Conservation (phyloP, 2,797 vertebrate genomes). For the Gorsachius magnificus region DNA sequence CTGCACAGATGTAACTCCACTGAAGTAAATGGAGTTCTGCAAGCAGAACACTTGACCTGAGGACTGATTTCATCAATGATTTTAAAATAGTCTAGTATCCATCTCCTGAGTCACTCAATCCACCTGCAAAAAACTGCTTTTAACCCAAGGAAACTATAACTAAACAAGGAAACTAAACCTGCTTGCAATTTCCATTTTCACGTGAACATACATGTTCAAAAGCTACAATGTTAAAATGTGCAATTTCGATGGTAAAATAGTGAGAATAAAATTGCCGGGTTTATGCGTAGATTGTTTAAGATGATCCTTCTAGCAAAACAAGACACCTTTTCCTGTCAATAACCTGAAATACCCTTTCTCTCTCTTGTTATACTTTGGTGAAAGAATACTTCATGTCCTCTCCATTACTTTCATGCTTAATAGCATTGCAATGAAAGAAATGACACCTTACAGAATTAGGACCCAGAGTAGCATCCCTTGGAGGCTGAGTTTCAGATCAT, state of each 20-base stretch:
- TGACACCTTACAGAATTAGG: conserved; percentile 65
- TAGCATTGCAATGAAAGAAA: conserved; percentile 59
- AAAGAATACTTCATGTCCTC: conserved; percentile 59
- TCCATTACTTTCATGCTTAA: conserved; percentile 64
- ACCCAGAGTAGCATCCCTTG: conserved; percentile 63
- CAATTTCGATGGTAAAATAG: background rate
- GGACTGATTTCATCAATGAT: background rate
- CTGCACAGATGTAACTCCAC: background rate
- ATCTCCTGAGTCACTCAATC: background rate
- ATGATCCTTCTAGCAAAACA: background rate
- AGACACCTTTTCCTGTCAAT: conserved; percentile 9
- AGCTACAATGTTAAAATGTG: background rate
- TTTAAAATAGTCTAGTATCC: background rate
- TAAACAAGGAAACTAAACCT: background rate
- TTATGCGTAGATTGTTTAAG: background rate
- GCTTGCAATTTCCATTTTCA: background rate
- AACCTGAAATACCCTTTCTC: background rate
- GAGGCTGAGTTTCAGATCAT: conserved; percentile 80
- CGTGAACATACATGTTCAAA: background rate
- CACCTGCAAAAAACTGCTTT: background rate
- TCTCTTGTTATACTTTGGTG: background rate
- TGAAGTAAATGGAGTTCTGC: background rate
- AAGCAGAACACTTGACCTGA: background rate
- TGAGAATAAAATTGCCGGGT: background rate
- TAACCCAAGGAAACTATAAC: background rate